These are phyloP conservation scores for Orchestes rusci DNA, from an alignment of 2,888 invertebrate species.

Conservation along the genomic window DNA sequence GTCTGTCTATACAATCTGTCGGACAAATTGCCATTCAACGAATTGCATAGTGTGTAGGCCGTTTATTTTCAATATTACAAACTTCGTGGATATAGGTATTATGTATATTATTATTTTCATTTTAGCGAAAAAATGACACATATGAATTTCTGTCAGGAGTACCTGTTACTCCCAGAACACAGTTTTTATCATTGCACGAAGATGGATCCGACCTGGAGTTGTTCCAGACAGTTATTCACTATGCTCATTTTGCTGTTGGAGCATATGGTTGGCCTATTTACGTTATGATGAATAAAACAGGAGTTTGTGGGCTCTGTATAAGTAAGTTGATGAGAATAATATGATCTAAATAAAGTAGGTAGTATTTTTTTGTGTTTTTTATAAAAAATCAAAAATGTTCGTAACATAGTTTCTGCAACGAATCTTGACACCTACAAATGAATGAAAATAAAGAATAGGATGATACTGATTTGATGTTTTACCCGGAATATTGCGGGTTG, in stretches of 20 bases:
- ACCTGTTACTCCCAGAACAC: conserved; percentile 71
- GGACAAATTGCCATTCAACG: no score
- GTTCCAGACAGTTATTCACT: conserved; percentile 69
- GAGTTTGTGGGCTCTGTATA: conserved; percentile 65
- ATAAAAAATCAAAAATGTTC: no score
- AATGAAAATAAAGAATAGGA: no score
- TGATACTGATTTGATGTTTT: background rate
- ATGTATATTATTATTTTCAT: background rate
- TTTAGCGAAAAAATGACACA: conserved; percentile 69
- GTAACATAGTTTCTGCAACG: background rate
- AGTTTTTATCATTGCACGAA: conserved; percentile 72
- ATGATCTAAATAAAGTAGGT: no score
- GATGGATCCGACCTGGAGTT: conserved; percentile 61
- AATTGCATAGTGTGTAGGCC: no score
- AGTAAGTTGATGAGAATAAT: no score
- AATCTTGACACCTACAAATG: no score
- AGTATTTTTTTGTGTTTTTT: conserved; percentile 17
- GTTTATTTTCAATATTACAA: no score
- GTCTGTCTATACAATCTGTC: no score
- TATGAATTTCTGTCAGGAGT: conserved; percentile 82
- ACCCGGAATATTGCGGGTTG: no score
- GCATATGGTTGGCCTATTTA: conserved; percentile 88
- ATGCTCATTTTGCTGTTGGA: conserved; percentile 75
- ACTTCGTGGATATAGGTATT: no score
- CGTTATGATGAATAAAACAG: conserved; percentile 62